A percentile compares a stretch with the other conserved stretches of the same genome.
Conservation (phyloP, 2,888 invertebrate genomes). For the Nomada ferruginata region DNA sequence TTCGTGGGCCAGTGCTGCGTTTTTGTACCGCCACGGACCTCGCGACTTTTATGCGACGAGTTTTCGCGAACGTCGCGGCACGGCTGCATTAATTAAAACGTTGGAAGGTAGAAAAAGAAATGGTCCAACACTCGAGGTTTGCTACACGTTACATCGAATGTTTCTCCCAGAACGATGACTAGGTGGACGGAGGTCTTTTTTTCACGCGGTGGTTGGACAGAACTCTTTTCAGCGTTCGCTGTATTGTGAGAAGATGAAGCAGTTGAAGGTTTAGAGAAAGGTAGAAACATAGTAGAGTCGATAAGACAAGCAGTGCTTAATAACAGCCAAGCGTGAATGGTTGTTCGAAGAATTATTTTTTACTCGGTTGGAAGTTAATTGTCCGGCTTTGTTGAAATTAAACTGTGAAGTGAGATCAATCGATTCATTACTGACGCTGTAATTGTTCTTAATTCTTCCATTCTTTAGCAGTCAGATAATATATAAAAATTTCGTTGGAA, state of each 20-base stretch:
- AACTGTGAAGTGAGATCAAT: no score
- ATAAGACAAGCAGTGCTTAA: no score
- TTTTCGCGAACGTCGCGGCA: constrained; percentile 3
- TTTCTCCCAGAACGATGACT: no score
- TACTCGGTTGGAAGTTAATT: no score
- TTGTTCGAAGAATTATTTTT: no score
- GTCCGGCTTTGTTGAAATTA: no score
- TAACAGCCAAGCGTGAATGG: no score
- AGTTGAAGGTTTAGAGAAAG: not conserved
- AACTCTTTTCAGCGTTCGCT: not conserved
- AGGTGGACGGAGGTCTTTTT: not conserved
- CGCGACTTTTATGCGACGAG: not conserved
- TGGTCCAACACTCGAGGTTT: not conserved
- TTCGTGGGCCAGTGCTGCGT: not conserved
- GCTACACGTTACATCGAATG: not conserved
- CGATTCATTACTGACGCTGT: no score
- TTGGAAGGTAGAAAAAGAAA: not conserved
- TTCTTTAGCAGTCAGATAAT: no score
- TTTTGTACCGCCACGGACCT: not conserved
- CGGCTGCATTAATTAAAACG: constrained; percentile 21
- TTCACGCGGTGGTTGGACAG: not conserved
- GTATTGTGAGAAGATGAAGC: not conserved
- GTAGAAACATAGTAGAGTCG: not conserved
- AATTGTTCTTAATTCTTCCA: no score
- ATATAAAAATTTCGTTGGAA: no score